Base-by-base conservation (phyloP, 1,140 invertebrate species). In the Drosophila nasuta region DNA sequence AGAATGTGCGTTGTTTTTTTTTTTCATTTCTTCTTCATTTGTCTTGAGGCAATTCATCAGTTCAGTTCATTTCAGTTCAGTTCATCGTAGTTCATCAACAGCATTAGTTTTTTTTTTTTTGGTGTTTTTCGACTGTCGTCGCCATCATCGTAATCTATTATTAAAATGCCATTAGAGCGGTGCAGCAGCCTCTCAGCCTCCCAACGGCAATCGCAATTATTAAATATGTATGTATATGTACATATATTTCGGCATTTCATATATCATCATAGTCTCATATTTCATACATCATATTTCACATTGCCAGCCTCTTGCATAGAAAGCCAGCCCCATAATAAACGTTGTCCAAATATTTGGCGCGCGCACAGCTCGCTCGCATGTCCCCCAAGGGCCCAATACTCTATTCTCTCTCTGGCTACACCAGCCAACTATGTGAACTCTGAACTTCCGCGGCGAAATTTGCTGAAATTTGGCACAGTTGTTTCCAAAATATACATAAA, bases 81-180 rank as follows among this genome's bases (percentile, higher is more conserved):
- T 43, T 43, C 41, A 43, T 3, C n/a, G n/a, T 5, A 43, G 41
- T 43, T 43, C 69, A 20, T 48, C 65, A 45, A 57, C 20, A 25
- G 20, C 20, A 25, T 15, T 56, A 46, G 46, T 13, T 35, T 68
- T 48, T 17, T 17, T 17, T 17, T 54, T 48, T 43, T 60, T 72
- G 35, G 35, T 69, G 56, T 30, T 69, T 65, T 68, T 41, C 11
- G 48, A 38, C 70, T 88, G 83, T 85, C 81, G 82, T 88, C 80
- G 85, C 83, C 82, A 71, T 71, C 82, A 77, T 70, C 79, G 81
- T 83, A 88, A 88, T 88, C 80, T 89, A 89, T 88, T 88, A 88
- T 88, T 88, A 88, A 88, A 88, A 88, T 85, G 68, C 68, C 77
- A 88, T 88, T 88, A 89, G 83, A 87, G 83, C 67, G 80, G 77